Conservation (phyloP, 2,888 invertebrate genomes). For the Cordilura impudica region DNA sequence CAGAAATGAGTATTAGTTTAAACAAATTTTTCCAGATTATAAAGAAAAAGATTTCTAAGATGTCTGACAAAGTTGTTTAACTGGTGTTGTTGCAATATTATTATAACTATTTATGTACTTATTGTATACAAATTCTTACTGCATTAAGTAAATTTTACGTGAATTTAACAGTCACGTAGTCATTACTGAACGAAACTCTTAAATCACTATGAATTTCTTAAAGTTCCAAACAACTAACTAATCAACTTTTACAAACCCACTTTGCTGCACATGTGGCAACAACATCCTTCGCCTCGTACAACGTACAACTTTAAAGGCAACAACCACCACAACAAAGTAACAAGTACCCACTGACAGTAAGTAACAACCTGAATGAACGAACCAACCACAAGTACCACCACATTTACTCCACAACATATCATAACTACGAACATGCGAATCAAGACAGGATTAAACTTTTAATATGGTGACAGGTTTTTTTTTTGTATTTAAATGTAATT, state of each 20-base stretch:
- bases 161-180: slow-evolving; percentile 20
- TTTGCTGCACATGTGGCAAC: slow-evolving; percentile 52
- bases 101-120: background rate
- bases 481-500: slow-evolving; percentile 15
- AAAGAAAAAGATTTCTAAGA: background rate
- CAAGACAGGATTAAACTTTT: slow-evolving; percentile 49
- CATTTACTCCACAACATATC: background rate
- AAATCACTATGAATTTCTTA: slow-evolving; percentile 43
- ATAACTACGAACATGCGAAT: slow-evolving; percentile 3
- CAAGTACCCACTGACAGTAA: background rate
- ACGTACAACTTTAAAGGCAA: background rate
- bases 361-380: background rate
- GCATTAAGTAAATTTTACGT: slow-evolving; percentile 36
- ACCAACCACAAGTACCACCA: background rate
- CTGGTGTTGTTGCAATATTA: background rate
- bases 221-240: slow-evolving; percentile 21
- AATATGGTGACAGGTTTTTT: slow-evolving; percentile 46
- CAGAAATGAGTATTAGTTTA: no score
- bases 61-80: background rate
- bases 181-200: slow-evolving; percentile 11
- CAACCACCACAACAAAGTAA: background rate
- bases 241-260: slow-evolving; percentile 28
- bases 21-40: background rate
- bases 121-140: slow-evolving; percentile 13
- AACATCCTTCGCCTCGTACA: slow-evolving; percentile 49